Evolutionary conservation across 2,797 vertebrate species (phyloP).

Genomic region (Picus viridis): DNA sequence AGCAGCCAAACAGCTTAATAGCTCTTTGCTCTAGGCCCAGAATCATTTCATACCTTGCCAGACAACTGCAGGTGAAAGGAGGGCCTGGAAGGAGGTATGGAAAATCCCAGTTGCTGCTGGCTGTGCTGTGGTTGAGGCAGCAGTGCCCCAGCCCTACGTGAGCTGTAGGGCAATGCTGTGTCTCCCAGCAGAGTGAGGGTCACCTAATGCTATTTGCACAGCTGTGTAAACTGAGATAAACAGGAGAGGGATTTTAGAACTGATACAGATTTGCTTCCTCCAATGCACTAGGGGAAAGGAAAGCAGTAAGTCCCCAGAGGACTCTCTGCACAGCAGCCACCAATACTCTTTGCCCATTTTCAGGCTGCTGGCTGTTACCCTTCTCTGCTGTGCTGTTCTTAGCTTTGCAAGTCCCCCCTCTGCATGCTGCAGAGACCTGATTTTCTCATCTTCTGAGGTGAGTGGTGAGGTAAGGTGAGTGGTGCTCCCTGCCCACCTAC

Average conservation of each 20-base stretch:
- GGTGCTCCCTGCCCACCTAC: fast-evolving
- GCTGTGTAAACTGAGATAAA: background rate
- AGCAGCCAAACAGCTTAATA: background rate
- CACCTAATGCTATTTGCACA: background rate
- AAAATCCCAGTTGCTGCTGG: background rate
- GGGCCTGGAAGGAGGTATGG: background rate
- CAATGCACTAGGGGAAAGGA: background rate
- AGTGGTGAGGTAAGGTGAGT: too few relatives aligned
- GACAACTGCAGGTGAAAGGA: background rate
- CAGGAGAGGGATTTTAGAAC: background rate
- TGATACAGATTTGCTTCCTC: background rate
- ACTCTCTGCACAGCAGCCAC: too few relatives aligned
- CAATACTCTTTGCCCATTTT: too few relatives aligned
- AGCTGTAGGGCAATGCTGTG: fast-evolving
- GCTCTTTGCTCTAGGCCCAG: background rate
- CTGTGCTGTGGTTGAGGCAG: background rate
- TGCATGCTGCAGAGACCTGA: background rate
- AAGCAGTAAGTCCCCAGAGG: background rate
- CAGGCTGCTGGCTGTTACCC: background rate
- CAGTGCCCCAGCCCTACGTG: background rate
- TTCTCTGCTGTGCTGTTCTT: background rate
- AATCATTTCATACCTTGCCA: background rate
- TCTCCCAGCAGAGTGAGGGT: fast-evolving
- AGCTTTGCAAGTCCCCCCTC: background rate
- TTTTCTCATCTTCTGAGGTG: background rate